Evolutionary conservation across 1,140 invertebrate genomes (phyloP), one percentile per base, ranked within the genome.

Genomic region (Neuroterus valhalla): DNA sequence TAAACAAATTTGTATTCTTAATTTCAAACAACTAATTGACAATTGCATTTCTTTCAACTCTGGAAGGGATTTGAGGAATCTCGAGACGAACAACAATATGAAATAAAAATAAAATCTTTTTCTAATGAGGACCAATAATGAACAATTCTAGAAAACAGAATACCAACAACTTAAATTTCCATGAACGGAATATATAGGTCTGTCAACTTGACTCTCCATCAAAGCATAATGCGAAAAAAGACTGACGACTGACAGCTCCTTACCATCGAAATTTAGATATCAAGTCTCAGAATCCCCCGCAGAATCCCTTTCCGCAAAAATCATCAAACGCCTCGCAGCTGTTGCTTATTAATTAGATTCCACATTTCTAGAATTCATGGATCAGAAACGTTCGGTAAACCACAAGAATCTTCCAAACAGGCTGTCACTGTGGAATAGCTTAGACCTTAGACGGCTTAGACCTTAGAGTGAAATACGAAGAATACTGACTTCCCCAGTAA

Each of bases 311-410:
- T 15, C 14, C 12, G 17, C 23, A 26, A 55, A 55, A 55, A 55
- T 23, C 52, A 55, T 55, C 23, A 23, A 55, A 26, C 15, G 31
- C 31, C 31, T 38, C 31, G 8, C 52, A 55, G 23, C 52, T 55
- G 52, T 21, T 21, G 52, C 52, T 55, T 55, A 55, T 55, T 55
- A 55, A 55, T 55, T 55, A 55, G 26, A 55, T 55, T 55, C 52
- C 23, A 55, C 52, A 55, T 26, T 14, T 55, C 11, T 52, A 12
- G 26, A 52, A 52, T 52, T 52, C 50, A 52, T 38, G 50, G 19
- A 50, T 50, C 31, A 38, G 31, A 38, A 50, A 50, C 48, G 23
- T 52, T 52, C 50, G 21, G 50, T 23, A 2, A 12, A 55, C 52
- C 52, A 55, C 52, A 55, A 55, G 52, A 23, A 55, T 55, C 11